A percentile compares a stretch with the other conserved stretches of the same genome.
Evolutionary conservation across 2,113 vertebrate genomes (phyloP).

Genomic region (Dromaius novaehollandiae): DNA sequence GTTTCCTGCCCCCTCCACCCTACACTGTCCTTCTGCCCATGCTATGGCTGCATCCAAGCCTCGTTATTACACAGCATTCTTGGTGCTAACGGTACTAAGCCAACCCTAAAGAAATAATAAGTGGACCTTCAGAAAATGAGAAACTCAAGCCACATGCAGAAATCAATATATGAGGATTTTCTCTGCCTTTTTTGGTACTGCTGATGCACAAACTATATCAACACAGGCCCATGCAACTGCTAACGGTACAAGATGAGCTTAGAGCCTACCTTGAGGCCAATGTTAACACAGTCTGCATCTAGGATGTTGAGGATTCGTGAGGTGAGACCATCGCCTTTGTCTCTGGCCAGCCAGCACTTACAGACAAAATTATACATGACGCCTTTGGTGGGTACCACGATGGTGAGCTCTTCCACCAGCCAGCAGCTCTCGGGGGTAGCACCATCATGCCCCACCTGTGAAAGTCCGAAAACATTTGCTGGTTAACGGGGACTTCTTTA

Average conservation of each 20-base stretch:
- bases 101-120: neutral
- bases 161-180: neutral
- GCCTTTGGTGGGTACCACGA: constrained; percentile 92
- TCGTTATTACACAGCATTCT: neutral
- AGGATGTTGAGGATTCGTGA: constrained; percentile 88
- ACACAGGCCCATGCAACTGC: neutral
- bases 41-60: neutral
- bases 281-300: constrained; percentile 86
- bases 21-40: neutral
- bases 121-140: neutral
- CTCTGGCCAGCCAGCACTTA: constrained; percentile 97
- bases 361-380: constrained; percentile 89
- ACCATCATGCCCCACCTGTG: constrained; percentile 93
- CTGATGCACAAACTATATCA: rapidly evolving
- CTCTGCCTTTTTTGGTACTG: neutral
- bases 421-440: constrained; percentile 97
- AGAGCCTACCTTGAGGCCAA: constrained; percentile 85
- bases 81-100: neutral
- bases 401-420: constrained; percentile 89
- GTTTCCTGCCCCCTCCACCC: neutral
- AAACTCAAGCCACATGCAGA: neutral
- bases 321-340: constrained; percentile 92
- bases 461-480: neutral
- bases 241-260: neutral
- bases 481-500: neutral